phyloP scores from a whole-genome alignment of 2,113 vertebrate species.

The Notarius lentiginosus region DNA sequence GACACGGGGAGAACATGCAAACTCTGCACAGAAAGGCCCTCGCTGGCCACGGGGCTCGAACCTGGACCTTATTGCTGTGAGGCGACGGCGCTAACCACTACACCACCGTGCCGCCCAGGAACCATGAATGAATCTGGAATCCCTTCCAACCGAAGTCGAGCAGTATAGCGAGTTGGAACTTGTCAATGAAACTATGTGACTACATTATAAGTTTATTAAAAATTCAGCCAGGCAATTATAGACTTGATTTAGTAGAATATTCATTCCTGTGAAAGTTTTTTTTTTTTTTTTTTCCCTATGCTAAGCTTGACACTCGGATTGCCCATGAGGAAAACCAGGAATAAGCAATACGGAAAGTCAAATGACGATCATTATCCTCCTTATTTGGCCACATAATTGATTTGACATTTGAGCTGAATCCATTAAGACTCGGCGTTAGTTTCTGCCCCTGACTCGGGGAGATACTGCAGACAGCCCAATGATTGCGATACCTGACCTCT shows the following conservation, averaged over 20 bases:
- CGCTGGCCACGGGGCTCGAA: no score
- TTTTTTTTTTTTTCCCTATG: background rate
- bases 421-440: slow-evolving; percentile 11
- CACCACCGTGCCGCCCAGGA: no score
- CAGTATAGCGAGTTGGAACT: no score
- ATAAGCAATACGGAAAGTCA: background rate
- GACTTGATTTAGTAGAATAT: background rate
- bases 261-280: no score
- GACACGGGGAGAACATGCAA: no score
- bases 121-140: no score
- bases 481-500: slow-evolving; percentile 24
- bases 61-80: no score
- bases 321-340: slow-evolving; percentile 1
- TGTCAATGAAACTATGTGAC: no score
- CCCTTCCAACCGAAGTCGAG: no score
- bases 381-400: slow-evolving; percentile 29
- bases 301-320: background rate
- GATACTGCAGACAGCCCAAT: slow-evolving; percentile 14
- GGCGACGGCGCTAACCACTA: no score
- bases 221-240: background rate
- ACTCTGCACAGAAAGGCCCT: no score
- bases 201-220: background rate
- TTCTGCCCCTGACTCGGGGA: slow-evolving; percentile 18
- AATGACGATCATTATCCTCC: background rate
- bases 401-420: slow-evolving; percentile 39